Conservation (phyloP, 2,888 invertebrate species). For the Metopia argyrocephala region DNA sequence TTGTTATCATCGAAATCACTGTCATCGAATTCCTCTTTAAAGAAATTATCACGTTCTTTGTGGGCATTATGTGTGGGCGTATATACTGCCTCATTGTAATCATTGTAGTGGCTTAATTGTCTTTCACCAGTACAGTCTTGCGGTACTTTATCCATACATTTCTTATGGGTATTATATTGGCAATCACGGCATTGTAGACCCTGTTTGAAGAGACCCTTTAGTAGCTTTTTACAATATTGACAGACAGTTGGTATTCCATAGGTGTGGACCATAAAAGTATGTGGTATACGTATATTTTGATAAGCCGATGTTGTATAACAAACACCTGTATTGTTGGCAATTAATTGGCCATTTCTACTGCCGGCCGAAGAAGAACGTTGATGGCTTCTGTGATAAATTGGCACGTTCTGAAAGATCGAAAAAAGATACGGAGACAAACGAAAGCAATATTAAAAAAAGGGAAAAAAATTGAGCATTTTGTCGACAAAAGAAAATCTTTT, state of each 20-base stretch:
- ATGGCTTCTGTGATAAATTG: conserved; percentile 80
- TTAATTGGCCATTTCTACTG: conserved; percentile 77
- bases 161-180: conserved; percentile 97
- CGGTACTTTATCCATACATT: conserved; percentile 93
- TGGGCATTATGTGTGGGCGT: conserved; percentile 64
- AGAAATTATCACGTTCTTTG: conserved; percentile 73
- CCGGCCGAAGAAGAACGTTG: conserved; percentile 84
- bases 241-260: conserved; percentile 98
- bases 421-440: no score
- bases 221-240: conserved; percentile 95
- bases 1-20: conserved; percentile 81
- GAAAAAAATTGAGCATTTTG: no score
- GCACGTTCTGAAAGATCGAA: conserved; percentile 73
- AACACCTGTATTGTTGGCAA: conserved; percentile 75
- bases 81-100: conserved; percentile 67
- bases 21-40: conserved; percentile 81
- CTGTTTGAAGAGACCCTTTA: conserved; percentile 96
- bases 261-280: conserved; percentile 97
- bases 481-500: neutral
- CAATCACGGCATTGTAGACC: conserved; percentile 98
- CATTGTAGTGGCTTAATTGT: conserved; percentile 78
- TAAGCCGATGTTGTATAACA: conserved; percentile 63
- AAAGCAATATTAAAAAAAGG: neutral
- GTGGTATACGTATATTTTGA: conserved; percentile 87
- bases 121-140: conserved; percentile 92